A percentile compares a stretch with the other conserved stretches of the same genome.
phyloP scores from a whole-genome alignment of 2,888 invertebrate genomes.

The Rapana venosa region DNA sequence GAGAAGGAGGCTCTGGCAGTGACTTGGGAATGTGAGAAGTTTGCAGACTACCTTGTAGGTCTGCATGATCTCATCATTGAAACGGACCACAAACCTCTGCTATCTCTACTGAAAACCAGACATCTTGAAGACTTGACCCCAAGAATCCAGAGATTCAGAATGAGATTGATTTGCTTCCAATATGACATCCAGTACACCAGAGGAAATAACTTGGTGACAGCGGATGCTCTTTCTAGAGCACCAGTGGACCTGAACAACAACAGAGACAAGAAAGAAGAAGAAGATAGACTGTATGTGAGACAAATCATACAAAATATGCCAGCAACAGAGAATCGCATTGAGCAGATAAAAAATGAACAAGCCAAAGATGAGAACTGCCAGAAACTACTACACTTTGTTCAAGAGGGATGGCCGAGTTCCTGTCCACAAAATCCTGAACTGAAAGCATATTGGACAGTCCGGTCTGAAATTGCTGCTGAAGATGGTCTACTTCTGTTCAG shows the following conservation, averaged over 20 bases:
- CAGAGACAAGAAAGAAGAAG: no score
- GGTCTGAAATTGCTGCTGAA: neutral
- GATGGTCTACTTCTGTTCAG: slow-evolving; percentile 21
- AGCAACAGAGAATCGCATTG: no score
- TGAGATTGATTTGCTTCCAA: neutral
- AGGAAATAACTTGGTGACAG: slow-evolving; percentile 13
- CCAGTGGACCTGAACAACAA: no score
- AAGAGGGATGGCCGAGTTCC: slow-evolving; percentile 28
- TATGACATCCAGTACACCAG: neutral
- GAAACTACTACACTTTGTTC: neutral
- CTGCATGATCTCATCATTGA: slow-evolving; percentile 16
- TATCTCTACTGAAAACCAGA: slow-evolving; percentile 26
- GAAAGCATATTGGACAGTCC: slow-evolving; percentile 3
- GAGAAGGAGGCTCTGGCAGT: no score
- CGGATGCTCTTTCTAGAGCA: slow-evolving; percentile 13
- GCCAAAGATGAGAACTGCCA: neutral
- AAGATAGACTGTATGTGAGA: no score
- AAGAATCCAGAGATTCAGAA: slow-evolving; percentile 19
- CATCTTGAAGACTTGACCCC: slow-evolving; percentile 1
- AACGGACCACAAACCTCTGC: slow-evolving; percentile 30
- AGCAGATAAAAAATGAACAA: no score
- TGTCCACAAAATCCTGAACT: slow-evolving; percentile 10
- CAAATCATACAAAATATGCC: no score
- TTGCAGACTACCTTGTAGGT: slow-evolving; percentile 8
- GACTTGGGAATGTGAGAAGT: no score